A percentile compares a stretch with the other conserved stretches of the same genome.
Conservation (phyloP, 2,797 vertebrate genomes). For the Bradypodion ventrale region DNA sequence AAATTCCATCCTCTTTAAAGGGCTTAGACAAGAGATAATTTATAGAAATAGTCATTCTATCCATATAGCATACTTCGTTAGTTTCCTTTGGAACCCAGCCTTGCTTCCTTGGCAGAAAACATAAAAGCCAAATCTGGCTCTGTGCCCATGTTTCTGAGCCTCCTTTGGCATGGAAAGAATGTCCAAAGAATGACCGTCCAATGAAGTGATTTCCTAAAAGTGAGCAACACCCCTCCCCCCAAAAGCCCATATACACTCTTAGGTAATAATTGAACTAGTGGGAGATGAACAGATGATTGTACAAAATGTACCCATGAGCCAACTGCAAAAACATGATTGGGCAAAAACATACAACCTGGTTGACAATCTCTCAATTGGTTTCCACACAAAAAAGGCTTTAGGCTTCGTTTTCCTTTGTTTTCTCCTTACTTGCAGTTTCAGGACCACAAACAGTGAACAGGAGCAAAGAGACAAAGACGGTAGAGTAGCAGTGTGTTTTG, state of each 20-base stretch:
- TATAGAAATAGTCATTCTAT: background rate
- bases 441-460: slow-evolving; percentile 35
- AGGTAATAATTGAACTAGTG: background rate
- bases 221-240: background rate
- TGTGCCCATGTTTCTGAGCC: background rate
- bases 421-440: slow-evolving; percentile 11
- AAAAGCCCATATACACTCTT: background rate
- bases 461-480: background rate
- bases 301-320: background rate
- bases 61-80: background rate
- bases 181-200: background rate
- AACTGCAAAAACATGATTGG: background rate
- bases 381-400: background rate
- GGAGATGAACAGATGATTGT: background rate
- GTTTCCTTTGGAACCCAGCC: background rate
- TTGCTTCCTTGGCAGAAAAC: background rate
- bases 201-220: background rate
- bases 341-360: background rate
- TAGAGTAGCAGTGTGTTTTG: background rate
- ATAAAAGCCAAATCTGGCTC: background rate
- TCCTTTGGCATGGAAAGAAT: background rate
- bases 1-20: background rate
- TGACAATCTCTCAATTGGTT: background rate
- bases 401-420: background rate
- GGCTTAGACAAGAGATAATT: background rate